A percentile compares a stretch with the other conserved stretches of the same genome.
Conservation (phyloP, 2,113 vertebrate species). For the Tyto alba region DNA sequence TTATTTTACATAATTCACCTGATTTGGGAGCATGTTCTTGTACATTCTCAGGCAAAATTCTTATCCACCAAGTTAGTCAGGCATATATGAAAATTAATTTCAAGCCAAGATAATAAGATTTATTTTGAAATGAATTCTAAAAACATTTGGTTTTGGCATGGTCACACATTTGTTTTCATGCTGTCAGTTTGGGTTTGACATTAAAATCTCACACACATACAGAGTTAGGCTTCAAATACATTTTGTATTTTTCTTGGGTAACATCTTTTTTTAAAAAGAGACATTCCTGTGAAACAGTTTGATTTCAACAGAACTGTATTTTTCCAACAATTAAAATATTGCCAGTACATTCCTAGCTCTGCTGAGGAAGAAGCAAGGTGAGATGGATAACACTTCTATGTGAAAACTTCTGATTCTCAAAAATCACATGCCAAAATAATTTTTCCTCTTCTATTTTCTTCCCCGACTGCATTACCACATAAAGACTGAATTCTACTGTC, state of each 20-base stretch:
- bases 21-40: neutral
- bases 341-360: constrained; percentile 18
- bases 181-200: constrained; percentile 39
- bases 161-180: constrained; percentile 50
- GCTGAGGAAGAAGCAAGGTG: constrained; percentile 19
- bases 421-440: neutral
- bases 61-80: neutral
- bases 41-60: neutral
- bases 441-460: neutral
- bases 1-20: neutral
- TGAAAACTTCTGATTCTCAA: constrained; percentile 24
- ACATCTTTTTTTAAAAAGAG: neutral
- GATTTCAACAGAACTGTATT: constrained; percentile 20
- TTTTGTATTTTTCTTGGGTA: neutral
- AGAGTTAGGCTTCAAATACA: constrained; percentile 11
- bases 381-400: neutral
- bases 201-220: constrained; percentile 34
- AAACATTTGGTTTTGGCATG: constrained; percentile 35
- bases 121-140: neutral
- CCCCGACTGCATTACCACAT: neutral
- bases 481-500: neutral
- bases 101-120: constrained; percentile 19
- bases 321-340: constrained; percentile 35
- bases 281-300: constrained; percentile 12
- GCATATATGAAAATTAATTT: neutral